Evolutionary conservation across 2,888 invertebrate species (phyloP), one percentile per base, ranked within the genome.

Genomic region (Perdita meconis): DNA sequence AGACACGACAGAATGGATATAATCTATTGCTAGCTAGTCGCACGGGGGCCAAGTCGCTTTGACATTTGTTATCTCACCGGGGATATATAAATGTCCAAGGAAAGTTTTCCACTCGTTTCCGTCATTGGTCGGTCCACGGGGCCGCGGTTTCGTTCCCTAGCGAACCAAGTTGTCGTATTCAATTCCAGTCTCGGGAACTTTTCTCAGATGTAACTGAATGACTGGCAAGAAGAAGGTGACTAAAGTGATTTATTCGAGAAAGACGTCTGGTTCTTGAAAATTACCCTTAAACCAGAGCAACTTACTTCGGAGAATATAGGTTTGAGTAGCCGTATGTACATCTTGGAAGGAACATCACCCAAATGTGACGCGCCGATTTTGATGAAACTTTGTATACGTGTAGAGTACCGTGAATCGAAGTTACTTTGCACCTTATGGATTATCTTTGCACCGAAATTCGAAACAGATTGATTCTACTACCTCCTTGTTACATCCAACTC

Each of bases 41-140:
- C 6, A 16, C 38, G 36, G 47, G 55, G 24, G 22, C 55, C 55
- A 56, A 73, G 72, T 60, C 64, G 68, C 60, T 73, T 64, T 81
- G 83, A 81, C 84, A 78, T 86, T 85, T 78, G 84, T 85, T 87
- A 84, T 85, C 80, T 85, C 84, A 71, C 76, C 44, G 44, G 34
- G 63, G 74, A 78, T 64, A 81, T 76, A 83, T 79, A 82, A 80
- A 83, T 78, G 80, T 83, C 80, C 69, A 57, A 26, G 69, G 59
- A 81, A 84, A 84, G 66, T 86, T 82, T 84, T 79, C 77, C 64
- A 71, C 76, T 68, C 60, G 24, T 80, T 71, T 81, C 78, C 74
- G 74, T 80, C 80, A 75, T 76, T 72, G 67, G 63, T 47, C 44
- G 74, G 70, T 60, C 42, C 80, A 59, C 42, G 68, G 73, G 40